Evolutionary conservation across 1,140 invertebrate species (phyloP).

Genomic region (Drosophila parvula): DNA sequence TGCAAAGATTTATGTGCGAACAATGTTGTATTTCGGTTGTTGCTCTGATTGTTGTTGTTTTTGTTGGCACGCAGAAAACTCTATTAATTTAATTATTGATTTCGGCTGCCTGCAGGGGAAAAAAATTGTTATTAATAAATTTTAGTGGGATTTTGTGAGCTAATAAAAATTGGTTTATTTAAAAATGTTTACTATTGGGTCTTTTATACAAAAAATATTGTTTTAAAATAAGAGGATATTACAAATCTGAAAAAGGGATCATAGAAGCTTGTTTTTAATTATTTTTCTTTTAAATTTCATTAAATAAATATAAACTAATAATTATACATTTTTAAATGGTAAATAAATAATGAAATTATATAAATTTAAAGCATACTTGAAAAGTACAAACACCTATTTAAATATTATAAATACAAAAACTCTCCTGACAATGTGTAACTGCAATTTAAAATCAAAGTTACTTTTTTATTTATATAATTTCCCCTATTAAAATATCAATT

Average conservation of each 20-base stretch:
- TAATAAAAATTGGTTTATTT: neutral
- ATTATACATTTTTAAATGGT: neutral
- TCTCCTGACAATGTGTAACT: neutral
- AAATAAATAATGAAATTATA: neutral
- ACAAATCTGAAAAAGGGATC: neutral
- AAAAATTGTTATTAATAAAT: neutral
- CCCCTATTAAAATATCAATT: neutral
- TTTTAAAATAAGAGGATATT: too few relatives aligned
- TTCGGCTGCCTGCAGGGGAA: conserved; percentile 3
- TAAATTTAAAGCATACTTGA: neutral
- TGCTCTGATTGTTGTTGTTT: conserved; percentile 5
- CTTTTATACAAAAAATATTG: too few relatives aligned
- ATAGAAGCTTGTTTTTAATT: neutral
- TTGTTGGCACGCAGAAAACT: conserved; percentile 36
- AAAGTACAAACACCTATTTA: neutral
- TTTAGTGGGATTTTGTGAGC: neutral
- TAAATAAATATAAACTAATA: neutral
- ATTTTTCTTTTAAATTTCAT: neutral
- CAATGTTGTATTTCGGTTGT: conserved; percentile 53
- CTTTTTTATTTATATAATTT: too few relatives aligned
- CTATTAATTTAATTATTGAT: conserved; percentile 60
- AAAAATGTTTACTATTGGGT: neutral
- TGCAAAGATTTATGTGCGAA: conserved; percentile 82
- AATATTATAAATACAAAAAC: too few relatives aligned
- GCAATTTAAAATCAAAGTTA: neutral